phyloP scores from a whole-genome alignment of 2,113 vertebrate genomes.

The Planiliza haematocheilus region DNA sequence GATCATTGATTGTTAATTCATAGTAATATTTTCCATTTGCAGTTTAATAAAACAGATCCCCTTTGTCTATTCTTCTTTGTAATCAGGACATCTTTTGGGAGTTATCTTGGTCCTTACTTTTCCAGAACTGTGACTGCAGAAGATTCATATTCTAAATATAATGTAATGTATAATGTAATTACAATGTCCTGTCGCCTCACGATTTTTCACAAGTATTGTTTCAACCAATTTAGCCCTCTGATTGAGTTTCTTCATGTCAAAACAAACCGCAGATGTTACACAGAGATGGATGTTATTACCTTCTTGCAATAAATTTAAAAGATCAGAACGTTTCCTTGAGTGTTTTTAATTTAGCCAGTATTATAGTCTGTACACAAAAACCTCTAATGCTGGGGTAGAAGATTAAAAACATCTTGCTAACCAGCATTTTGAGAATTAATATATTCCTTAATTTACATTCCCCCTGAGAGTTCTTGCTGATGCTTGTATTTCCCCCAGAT shows the following conservation, averaged over 20 bases:
- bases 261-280: constrained; percentile 40
- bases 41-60: too few species aligned
- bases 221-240: constrained; percentile 1
- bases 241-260: constrained; percentile 14
- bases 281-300: constrained; percentile 57
- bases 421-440: not conserved
- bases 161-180: constrained; percentile 10
- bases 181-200: not conserved
- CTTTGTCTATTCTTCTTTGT: too few species aligned
- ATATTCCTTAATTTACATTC: constrained; percentile 1
- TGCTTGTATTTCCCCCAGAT: constrained; percentile 31
- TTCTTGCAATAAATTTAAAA: constrained; percentile 27
- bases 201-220: constrained; percentile 14
- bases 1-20: too few species aligned
- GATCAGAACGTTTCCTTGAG: not conserved
- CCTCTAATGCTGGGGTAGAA: not conserved
- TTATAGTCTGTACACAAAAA: constrained; percentile 4
- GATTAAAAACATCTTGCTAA: constrained; percentile 12
- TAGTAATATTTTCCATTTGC: too few species aligned
- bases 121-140: not conserved
- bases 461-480: constrained; percentile 8
- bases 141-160: not conserved
- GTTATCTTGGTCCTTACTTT: not conserved
- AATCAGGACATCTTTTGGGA: too few species aligned
- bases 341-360: constrained; percentile 11